Evolutionary conservation across 2,113 vertebrate genomes (phyloP).

Genomic region (Rhinopomastus cyanomelas): DNA sequence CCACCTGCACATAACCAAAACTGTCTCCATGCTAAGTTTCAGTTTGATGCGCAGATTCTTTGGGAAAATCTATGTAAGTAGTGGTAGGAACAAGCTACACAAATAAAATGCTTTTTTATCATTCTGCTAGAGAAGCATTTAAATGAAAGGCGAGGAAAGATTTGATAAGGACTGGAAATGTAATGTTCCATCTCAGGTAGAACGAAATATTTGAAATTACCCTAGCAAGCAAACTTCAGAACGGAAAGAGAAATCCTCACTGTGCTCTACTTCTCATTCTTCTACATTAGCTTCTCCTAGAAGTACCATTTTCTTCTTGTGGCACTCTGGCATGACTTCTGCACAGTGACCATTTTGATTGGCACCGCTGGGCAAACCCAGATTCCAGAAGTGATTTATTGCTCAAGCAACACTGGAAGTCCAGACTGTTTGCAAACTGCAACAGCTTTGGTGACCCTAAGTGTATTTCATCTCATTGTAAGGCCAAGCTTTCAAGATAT

Average conservation of each 20-base stretch:
- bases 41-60: neutral
- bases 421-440: neutral
- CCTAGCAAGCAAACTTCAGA: neutral
- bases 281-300: neutral
- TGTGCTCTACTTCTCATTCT: neutral
- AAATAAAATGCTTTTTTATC: neutral
- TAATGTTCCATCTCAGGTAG: neutral
- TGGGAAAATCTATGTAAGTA: neutral
- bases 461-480: neutral
- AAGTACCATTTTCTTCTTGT: neutral
- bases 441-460: neutral
- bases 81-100: neutral
- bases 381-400: constrained; percentile 5
- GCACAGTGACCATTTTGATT: neutral
- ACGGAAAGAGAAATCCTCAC: neutral
- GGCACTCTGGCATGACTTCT: neutral
- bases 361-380: neutral
- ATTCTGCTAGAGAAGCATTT: neutral
- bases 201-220: neutral
- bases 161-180: neutral
- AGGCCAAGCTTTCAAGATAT: neutral
- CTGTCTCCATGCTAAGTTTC: neutral
- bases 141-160: neutral
- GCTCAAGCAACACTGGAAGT: neutral
- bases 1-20: neutral